Base-by-base conservation (phyloP, 92 coral and sea anemone genomes). In the Umimayanthus chanpuru region DNA sequence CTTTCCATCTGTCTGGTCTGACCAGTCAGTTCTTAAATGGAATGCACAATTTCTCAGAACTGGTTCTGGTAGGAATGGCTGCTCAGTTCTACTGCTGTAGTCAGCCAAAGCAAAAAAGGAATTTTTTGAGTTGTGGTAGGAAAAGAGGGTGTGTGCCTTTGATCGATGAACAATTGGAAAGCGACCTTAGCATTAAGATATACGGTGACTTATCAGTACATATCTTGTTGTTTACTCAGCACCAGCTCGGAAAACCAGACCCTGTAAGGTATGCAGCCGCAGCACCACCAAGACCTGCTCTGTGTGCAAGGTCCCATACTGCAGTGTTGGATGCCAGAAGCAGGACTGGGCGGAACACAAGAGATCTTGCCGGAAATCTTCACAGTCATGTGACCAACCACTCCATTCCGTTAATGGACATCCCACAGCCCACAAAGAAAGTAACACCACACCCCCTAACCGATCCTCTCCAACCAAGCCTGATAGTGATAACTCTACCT, bases 251-350 rank as follows among this genome's bases (percentile, higher is more conserved):
- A 55, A 79, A 32, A 41, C 61, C 10, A 78, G 80, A 21, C 94
- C 97, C 6, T 97, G 99, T 78, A 92, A 94, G 61, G 82, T 85
- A n/a, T 97, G 99, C 87, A 88, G 93, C 25, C 90, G 91, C 32
- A 47, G 38, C 36, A 96, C 96, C n/a, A 81, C 73, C 18, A 93
- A 92, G 79, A 86, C 97, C 68, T 97, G 99, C 85, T 90, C 95
- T 64, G 94, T 89, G 20, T 97, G 99, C 82, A 97, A 97, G 88
- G 86, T 85, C 4, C 99, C 96, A 21, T 97, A 97, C 82, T 97
- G 99, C 88, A 94, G 99, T 73, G 91, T 91, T n/a, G 92, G 92
- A 15, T 97, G 99, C 71, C 99, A 97, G 86, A 91, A 89, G 55
- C 82, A 89, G 25, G 96, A 97, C 90, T 93, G 98, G 94, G 83